These are phyloP conservation scores for Mantis religiosa DNA, from an alignment of 2,888 invertebrate genomes.

Conservation along the genomic window DNA sequence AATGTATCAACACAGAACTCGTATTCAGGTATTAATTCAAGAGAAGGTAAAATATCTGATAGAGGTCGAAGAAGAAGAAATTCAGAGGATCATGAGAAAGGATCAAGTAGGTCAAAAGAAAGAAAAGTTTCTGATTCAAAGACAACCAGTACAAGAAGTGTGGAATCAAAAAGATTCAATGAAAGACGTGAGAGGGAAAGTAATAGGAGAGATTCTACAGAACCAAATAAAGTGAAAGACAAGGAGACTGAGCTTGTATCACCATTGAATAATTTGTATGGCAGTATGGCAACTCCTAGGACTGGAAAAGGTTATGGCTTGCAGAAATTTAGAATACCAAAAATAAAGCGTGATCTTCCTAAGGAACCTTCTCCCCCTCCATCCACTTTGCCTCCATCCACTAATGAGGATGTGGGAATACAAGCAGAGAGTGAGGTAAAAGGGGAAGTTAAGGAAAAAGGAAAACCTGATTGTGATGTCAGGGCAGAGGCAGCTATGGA, in stretches of 20 bases:
- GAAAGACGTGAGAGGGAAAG: neutral
- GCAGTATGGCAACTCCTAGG: conserved; percentile 42
- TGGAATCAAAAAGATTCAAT: neutral
- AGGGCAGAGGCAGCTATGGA: neutral
- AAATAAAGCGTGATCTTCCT: conserved; percentile 41
- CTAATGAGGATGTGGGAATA: neutral
- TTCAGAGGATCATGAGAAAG: conserved; percentile 32
- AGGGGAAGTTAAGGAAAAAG: neutral
- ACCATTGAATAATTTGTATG: conserved; percentile 49
- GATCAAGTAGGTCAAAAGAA: neutral
- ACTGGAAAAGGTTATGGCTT: conserved; percentile 48
- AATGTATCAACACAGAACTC: neutral
- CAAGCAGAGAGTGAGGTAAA: neutral
- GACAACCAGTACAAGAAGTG: neutral
- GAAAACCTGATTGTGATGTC: neutral
- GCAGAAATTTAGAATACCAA: conserved; percentile 54
- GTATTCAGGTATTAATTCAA: neutral
- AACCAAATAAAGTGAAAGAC: neutral
- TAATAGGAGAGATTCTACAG: neutral
- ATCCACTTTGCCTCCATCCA: conserved; percentile 22
- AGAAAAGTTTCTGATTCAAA: neutral
- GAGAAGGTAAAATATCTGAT: conserved; percentile 21
- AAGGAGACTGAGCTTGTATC: conserved; percentile 36
- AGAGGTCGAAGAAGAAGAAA: conserved; percentile 36
- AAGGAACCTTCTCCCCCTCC: conserved; percentile 23